phyloP scores from a whole-genome alignment of 2,888 invertebrate genomes.

The Aporophyla lueneburgensis region DNA sequence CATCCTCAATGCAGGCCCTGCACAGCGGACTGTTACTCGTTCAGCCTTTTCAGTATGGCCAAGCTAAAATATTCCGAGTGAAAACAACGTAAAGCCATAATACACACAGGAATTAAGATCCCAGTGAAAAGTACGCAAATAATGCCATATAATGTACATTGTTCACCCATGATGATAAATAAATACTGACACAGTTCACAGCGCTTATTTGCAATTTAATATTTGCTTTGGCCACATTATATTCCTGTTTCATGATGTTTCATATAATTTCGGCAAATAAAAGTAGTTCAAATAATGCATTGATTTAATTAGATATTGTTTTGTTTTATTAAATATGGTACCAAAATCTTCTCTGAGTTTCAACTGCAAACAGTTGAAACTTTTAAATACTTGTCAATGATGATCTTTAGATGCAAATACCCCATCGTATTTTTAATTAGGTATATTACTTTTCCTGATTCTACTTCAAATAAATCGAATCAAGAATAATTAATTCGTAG shows the following conservation, averaged over 20 bases:
- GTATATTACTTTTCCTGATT: background rate
- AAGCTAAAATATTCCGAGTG: background rate
- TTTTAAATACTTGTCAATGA: background rate
- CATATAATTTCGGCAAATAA: constrained; percentile 4
- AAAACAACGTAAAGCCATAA: background rate
- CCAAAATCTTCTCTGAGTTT: background rate
- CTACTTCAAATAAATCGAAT: background rate
- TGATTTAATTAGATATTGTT: background rate
- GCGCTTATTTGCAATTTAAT: constrained; percentile 25
- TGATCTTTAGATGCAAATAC: no score
- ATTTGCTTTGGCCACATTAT: constrained; percentile 16
- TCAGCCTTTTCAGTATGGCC: background rate
- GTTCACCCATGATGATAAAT: constrained; percentile 17
- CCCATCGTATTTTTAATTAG: no score
- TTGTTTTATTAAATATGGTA: background rate
- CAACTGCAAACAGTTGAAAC: background rate
- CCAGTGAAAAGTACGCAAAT: background rate
- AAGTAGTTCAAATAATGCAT: background rate
- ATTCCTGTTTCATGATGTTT: constrained; percentile 12
- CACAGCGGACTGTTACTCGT: background rate
- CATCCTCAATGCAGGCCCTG: no score
- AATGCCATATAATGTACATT: background rate
- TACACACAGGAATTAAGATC: background rate
- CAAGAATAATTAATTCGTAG: background rate
- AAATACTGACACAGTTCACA: background rate